Conservation (phyloP, 2,888 invertebrate species). For the Lithodes maja region DNA sequence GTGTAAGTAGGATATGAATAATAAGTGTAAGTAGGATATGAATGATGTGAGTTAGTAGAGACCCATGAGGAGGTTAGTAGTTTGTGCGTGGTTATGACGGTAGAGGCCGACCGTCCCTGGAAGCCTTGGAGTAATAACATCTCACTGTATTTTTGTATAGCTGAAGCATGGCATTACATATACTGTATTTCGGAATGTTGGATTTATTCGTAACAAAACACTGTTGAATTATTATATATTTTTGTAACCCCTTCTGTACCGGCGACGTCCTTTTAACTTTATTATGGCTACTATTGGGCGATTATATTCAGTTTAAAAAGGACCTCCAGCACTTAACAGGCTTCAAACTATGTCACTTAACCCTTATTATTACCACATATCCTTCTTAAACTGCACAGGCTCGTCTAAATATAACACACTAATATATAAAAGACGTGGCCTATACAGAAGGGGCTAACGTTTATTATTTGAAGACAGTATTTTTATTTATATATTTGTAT, state of each 20-base stretch:
- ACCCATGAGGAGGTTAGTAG: background rate
- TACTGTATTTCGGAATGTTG: background rate
- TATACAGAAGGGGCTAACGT: background rate
- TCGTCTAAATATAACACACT: too few relatives aligned
- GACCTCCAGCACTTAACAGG: too few relatives aligned
- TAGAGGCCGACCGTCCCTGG: conserved; percentile 36
- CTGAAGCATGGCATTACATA: conserved; percentile 38
- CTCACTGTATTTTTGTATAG: conserved; percentile 49
- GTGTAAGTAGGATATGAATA: background rate
- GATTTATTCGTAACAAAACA: conserved; percentile 4
- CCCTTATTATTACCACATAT: too few relatives aligned
- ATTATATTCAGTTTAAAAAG: too few relatives aligned
- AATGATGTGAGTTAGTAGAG: background rate
- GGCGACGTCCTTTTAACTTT: too few relatives aligned
- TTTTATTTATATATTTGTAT: conserved; percentile 19
- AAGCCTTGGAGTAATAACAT: conserved; percentile 49
- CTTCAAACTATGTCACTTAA: too few relatives aligned
- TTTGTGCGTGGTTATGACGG: conserved; percentile 52
- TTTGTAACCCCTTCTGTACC: too few relatives aligned
- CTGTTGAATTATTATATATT: too few relatives aligned
- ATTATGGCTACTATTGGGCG: too few relatives aligned
- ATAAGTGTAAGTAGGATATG: background rate
- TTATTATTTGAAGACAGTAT: conserved; percentile 3
- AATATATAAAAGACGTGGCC: too few relatives aligned
- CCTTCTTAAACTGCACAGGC: too few relatives aligned